phyloP scores from a whole-genome alignment of 2,113 vertebrate species.

The Sander vitreus region DNA sequence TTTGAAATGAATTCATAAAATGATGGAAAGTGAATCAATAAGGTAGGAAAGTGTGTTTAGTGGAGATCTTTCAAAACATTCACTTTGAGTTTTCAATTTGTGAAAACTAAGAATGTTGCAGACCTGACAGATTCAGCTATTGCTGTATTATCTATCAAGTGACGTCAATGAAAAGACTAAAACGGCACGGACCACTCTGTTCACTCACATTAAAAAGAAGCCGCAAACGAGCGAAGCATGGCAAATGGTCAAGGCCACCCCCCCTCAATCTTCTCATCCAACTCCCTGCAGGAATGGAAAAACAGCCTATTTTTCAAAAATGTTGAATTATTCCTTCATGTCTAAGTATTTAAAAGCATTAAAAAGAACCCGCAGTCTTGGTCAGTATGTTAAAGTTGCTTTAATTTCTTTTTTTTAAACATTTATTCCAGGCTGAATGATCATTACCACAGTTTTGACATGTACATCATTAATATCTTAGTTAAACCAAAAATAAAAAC shows the following conservation, averaged over 20 bases:
- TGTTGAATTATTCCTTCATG: too few relatives aligned
- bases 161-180: not conserved
- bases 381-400: slow-evolving; percentile 81
- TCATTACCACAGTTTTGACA: slow-evolving; percentile 93
- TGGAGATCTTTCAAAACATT: not conserved
- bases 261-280: too few relatives aligned
- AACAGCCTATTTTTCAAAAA: too few relatives aligned
- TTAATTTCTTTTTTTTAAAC: slow-evolving; percentile 91
- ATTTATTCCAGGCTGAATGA: slow-evolving; percentile 94
- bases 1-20: not conserved
- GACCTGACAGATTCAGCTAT: not conserved
- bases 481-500: slow-evolving; percentile 86
- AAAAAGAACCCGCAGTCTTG: not conserved
- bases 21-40: not conserved
- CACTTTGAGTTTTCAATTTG: not conserved
- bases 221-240: too few relatives aligned
- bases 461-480: slow-evolving; percentile 90
- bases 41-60: not conserved
- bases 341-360: too few relatives aligned
- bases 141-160: not conserved
- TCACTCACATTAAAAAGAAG: not conserved
- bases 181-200: too few relatives aligned
- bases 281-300: too few relatives aligned
- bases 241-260: too few relatives aligned
- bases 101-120: not conserved